Base-by-base conservation (phyloP, 1,140 invertebrate genomes). In the Eriosoma lanigerum region DNA sequence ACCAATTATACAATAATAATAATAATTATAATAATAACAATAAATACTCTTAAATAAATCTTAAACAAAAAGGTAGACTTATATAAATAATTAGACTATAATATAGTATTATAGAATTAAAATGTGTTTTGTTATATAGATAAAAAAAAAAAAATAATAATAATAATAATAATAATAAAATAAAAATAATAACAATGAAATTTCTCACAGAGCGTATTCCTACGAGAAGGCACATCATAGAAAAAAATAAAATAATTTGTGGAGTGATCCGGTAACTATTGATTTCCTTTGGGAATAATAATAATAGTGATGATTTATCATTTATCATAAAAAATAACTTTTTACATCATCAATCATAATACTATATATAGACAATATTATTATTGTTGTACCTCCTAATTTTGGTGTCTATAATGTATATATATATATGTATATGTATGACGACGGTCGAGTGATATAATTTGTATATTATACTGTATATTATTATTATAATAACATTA, bases 261-360 rank as follows among this genome's bases (percentile, higher is more conserved):
- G 54, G 73, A 78, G 32, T 38, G 38, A 78, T 78, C 75, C 75
- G 75, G 75, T 78, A 78, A 78, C 75, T 78, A 62, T 78, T 78
- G 75, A 78, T 78, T 78, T 78, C 75, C 75, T 78, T 78, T 78
- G 75, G 75, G 75, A 60, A 78, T 62, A 62, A 54, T 54, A 29
- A 56, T 56, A 44, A 54, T 54, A 52, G 19, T 19, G 32, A 32
- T 38, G 8, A 38, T 38, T 38, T 8, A 38, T 38, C 32, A 38
- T 38, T 38, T 38, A 38, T 38, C 32, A 38, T 38, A 38, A 38
- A 38, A 38, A n/a, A n/a, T n/a, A n/a, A n/a, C n/a, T 8, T 38
- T 38, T 38, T 38, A 38, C 32, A 38, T 38, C 32, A 38, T 38
- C 8, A n/a, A 38, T 38, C 32, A 38, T 38, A n/a, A n/a, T n/a